Conservation (phyloP, 2,888 invertebrate genomes). For the Leptarthrus brevirostris region DNA sequence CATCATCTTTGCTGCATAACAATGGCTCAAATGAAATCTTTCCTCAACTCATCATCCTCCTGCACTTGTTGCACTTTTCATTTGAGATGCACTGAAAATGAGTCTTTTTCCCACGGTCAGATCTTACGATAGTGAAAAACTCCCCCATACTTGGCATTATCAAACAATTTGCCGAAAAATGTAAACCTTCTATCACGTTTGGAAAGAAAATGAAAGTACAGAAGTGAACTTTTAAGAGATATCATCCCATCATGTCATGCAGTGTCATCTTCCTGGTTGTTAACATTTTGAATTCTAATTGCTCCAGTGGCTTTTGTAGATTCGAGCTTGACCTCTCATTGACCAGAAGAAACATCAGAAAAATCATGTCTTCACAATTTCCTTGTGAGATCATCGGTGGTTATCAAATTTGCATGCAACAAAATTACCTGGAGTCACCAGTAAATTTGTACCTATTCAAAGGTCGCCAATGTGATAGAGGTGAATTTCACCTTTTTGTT, state of each 20-base stretch:
- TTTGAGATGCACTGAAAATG: neutral
- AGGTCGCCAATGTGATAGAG: neutral
- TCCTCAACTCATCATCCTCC: neutral
- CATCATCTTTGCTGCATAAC: slow-evolving; percentile 4
- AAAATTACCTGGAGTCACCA: neutral
- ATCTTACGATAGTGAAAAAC: neutral
- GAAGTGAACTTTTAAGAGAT: neutral
- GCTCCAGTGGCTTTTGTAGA: neutral
- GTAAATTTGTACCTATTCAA: neutral
- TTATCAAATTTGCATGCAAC: slow-evolving; percentile 27
- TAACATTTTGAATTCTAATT: neutral
- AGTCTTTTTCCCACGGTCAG: neutral
- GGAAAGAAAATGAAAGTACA: neutral
- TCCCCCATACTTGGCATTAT: neutral
- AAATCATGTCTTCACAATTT: slow-evolving; percentile 22
- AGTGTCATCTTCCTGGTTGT: neutral
- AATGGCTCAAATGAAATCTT: neutral
- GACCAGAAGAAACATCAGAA: neutral
- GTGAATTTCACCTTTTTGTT: neutral
- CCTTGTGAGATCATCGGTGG: neutral
- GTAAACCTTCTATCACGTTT: neutral
- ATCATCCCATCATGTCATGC: neutral
- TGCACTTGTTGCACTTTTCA: neutral
- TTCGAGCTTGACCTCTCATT: neutral
- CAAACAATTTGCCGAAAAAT: neutral